Percentiles rank a stretch among this genome's conserved stretches.
These are phyloP conservation scores for Meandrusa payeni DNA, from an alignment of 2,888 invertebrate species.

Conservation along the genomic window DNA sequence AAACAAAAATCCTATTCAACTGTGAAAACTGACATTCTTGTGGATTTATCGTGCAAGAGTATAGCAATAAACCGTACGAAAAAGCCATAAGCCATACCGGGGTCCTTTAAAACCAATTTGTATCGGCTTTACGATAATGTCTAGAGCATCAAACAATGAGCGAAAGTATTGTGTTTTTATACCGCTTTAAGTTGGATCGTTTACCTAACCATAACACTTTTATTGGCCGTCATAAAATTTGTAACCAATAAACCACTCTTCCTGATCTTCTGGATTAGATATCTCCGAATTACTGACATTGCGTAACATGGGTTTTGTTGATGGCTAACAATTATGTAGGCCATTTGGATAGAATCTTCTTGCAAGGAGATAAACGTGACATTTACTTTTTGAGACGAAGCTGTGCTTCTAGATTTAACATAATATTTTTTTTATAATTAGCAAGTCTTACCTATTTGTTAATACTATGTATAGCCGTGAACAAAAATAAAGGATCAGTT, in stretches of 20 bases:
- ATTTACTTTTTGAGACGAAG: too few relatives aligned
- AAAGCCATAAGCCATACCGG: constrained; percentile 41
- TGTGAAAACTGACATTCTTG: constrained; percentile 8
- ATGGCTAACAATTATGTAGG: too few relatives aligned
- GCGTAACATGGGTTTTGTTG: too few relatives aligned
- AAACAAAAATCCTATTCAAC: constrained; percentile 5
- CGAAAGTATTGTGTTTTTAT: constrained; percentile 64
- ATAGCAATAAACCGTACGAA: constrained; percentile 48
- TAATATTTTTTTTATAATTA: neutral
- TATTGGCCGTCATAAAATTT: constrained; percentile 41
- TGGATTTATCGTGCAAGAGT: constrained; percentile 29
- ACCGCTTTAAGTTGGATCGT: constrained; percentile 62
- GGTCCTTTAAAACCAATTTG: constrained; percentile 69
- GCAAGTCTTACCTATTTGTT: too few relatives aligned
- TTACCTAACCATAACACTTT: constrained; percentile 61
- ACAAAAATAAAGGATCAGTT: too few relatives aligned
- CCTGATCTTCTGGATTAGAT: constrained; percentile 26
- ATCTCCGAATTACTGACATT: neutral
- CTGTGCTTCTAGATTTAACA: too few relatives aligned
- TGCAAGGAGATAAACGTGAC: too few relatives aligned
- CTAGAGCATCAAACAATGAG: constrained; percentile 66
- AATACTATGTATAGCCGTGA: too few relatives aligned
- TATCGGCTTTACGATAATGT: constrained; percentile 63
- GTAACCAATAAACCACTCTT: constrained; percentile 34
- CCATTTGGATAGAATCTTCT: too few relatives aligned